These are phyloP conservation scores for Lutraria rhynchaena DNA, from an alignment of 1,140 invertebrate genomes.

Conservation along the genomic window DNA sequence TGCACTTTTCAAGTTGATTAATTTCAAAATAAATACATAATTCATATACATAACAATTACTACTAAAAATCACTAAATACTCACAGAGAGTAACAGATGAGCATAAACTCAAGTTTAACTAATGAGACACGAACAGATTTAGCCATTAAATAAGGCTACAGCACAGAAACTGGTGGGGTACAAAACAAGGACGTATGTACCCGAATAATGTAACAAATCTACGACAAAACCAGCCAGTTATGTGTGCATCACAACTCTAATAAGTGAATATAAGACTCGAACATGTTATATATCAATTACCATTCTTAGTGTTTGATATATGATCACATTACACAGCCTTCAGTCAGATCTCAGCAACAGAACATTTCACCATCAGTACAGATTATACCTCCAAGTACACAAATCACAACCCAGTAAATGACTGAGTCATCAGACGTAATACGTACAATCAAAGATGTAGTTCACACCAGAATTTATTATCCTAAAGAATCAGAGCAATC, in stretches of 20 bases:
- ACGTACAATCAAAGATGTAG: neutral
- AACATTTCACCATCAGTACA: neutral
- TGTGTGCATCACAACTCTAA: too few relatives aligned
- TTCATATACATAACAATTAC: conserved; percentile 42
- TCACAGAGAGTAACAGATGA: conserved; percentile 8
- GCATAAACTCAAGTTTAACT: conserved; percentile 4
- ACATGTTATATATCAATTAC: too few relatives aligned
- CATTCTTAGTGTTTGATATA: too few relatives aligned
- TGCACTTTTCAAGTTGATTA: conserved; percentile 11
- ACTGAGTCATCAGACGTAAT: neutral
- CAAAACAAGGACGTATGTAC: neutral
- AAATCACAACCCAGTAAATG: neutral
- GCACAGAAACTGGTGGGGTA: neutral
- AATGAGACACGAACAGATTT: conserved; percentile 22
- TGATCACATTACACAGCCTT: too few relatives aligned
- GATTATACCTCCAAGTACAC: neutral
- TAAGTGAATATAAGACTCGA: too few relatives aligned
- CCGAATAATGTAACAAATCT: too few relatives aligned
- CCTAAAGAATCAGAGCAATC: neutral
- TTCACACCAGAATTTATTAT: neutral
- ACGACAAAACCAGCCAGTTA: too few relatives aligned
- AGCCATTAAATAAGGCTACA: too few relatives aligned
- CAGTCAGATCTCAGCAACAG: too few relatives aligned
- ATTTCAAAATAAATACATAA: conserved; percentile 39
- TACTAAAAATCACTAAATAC: conserved; percentile 35